A percentile compares a stretch with the other conserved stretches of the same genome.
Conservation (phyloP, 2,797 vertebrate species). For the Lepilemur septentrionalis region DNA sequence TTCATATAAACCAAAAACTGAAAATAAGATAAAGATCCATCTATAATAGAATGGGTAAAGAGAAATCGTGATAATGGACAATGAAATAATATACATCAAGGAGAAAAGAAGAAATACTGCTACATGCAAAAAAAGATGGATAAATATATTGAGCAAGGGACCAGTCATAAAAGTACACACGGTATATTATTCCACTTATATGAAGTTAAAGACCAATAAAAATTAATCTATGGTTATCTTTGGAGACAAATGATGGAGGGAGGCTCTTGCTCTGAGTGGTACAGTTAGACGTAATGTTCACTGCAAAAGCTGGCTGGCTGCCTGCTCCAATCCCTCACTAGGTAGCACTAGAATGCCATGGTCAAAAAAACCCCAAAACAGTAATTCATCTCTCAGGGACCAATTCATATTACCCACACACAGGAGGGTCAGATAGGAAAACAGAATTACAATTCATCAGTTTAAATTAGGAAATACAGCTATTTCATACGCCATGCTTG, state of each 20-base stretch:
- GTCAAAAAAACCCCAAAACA: background rate
- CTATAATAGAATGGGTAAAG: background rate
- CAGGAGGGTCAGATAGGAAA: background rate
- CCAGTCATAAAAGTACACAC: background rate
- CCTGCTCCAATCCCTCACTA: background rate
- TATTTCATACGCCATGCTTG: background rate
- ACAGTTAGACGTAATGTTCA: background rate
- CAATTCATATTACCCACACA: background rate
- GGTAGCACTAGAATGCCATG: background rate
- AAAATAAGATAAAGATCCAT: background rate
- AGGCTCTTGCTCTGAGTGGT: background rate
- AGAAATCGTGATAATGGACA: background rate
- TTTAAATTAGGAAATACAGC: background rate
- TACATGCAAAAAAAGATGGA: background rate
- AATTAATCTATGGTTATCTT: background rate
- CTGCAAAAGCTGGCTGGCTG: background rate
- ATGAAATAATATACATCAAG: background rate
- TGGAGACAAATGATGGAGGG: background rate
- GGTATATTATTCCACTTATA: background rate
- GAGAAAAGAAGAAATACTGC: background rate
- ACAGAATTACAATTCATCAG: background rate
- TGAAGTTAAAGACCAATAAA: background rate
- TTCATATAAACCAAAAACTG: background rate
- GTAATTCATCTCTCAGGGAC: background rate
- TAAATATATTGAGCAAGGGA: background rate